Conservation (phyloP, 2,888 invertebrate genomes). For the Yponomeuta cagnagella region DNA sequence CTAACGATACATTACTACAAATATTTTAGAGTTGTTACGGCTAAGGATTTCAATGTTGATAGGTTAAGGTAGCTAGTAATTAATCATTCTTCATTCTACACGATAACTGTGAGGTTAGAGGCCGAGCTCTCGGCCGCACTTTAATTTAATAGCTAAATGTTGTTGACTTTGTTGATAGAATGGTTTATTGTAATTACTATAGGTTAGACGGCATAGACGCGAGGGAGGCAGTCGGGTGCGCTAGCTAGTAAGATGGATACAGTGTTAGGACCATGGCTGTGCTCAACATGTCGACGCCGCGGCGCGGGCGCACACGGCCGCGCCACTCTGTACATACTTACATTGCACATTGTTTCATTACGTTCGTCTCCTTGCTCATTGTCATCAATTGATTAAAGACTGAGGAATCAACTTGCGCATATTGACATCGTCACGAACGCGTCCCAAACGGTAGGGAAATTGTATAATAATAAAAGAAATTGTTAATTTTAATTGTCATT, state of each 20-base stretch:
- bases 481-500: conserved; percentile 46
- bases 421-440: conserved; percentile 71
- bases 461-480: conserved; percentile 57
- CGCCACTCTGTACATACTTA: conserved; percentile 64
- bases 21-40: conserved; percentile 37
- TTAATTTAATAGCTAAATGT: conserved; percentile 73
- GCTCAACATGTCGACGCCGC: conserved; percentile 42
- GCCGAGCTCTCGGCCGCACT: conserved; percentile 45
- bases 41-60: conserved; percentile 54
- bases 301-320: conserved; percentile 13
- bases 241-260: conserved; percentile 55
- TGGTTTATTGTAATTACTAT: conserved; percentile 65
- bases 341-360: conserved; percentile 69
- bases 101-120: conserved; percentile 21
- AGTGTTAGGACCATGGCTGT: conserved; percentile 68
- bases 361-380: conserved; percentile 71
- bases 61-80: conserved; percentile 58
- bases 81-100: conserved; percentile 42
- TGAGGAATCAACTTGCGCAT: conserved; percentile 74
- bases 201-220: conserved; percentile 50
- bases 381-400: conserved; percentile 75
- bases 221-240: conserved; percentile 57
- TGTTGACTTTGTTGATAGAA: conserved; percentile 73
- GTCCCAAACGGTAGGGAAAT: conserved; percentile 58
- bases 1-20: conserved; percentile 16